Evolutionary conservation across 2,113 vertebrate genomes (phyloP).

Genomic region (Orientallactaga bullata): DNA sequence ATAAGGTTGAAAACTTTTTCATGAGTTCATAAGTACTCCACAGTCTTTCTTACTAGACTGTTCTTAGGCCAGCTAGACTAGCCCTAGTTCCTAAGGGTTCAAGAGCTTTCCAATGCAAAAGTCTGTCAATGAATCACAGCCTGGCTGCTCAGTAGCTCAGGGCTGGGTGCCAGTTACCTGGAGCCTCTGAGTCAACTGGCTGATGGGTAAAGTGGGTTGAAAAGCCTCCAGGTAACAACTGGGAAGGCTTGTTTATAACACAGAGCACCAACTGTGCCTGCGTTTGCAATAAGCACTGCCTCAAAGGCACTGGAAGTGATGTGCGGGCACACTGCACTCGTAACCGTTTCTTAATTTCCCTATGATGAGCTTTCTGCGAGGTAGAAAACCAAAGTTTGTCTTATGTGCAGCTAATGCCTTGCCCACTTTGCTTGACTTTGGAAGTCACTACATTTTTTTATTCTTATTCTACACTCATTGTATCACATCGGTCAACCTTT

Average conservation of each 20-base stretch:
- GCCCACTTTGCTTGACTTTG: not conserved
- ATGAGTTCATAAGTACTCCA: not conserved
- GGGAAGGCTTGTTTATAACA: rapidly evolving
- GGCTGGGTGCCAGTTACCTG: not conserved
- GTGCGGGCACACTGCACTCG: too few species aligned
- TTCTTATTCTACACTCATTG: not conserved
- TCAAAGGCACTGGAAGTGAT: too few species aligned
- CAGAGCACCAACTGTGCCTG: too few species aligned
- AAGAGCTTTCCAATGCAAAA: not conserved
- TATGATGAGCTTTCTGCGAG: not conserved
- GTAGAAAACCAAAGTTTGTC: not conserved
- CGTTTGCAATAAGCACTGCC: too few species aligned
- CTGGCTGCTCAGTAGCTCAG: not conserved
- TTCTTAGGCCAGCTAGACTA: not conserved
- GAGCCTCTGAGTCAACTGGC: too few species aligned
- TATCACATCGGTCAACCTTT: not conserved
- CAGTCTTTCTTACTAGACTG: not conserved
- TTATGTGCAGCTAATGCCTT: not conserved
- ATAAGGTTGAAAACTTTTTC: not conserved
- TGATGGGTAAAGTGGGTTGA: not conserved
- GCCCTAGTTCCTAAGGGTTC: not conserved
- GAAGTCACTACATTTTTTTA: not conserved
- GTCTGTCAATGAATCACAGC: not conserved
- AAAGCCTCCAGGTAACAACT: rapidly evolving
- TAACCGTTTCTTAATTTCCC: not conserved